Percentiles rank a stretch among this genome's conserved stretches.
Conservation (phyloP, 2,888 invertebrate species). For the Calliscelio sp. region DNA sequence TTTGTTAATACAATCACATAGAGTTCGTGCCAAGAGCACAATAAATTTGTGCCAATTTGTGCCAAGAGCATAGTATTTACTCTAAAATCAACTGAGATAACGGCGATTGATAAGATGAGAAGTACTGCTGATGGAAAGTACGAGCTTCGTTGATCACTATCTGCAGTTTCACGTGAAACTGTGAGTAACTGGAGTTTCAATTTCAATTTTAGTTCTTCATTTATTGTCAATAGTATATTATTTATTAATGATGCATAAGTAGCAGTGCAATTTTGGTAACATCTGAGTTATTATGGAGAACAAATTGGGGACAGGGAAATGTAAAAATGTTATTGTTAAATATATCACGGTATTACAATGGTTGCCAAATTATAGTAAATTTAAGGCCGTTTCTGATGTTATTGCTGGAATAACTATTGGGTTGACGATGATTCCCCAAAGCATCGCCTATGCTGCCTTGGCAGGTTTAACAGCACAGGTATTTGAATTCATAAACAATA, state of each 20-base stretch:
- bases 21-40: slow-evolving; percentile 25
- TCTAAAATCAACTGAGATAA: slow-evolving; percentile 58
- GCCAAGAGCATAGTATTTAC: slow-evolving; percentile 61
- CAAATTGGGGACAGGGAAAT: slow-evolving; percentile 10
- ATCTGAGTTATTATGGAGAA: slow-evolving; percentile 39
- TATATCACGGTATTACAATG: slow-evolving; percentile 88
- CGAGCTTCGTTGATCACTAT: slow-evolving; percentile 13
- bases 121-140: slow-evolving; percentile 32
- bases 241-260: slow-evolving; percentile 16
- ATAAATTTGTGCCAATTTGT: slow-evolving; percentile 45
- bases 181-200: slow-evolving; percentile 18
- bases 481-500: slow-evolving; percentile 55
- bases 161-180: slow-evolving; percentile 27
- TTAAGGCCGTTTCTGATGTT: slow-evolving; percentile 91
- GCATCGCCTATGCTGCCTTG: slow-evolving; percentile 95
- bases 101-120: slow-evolving; percentile 57
- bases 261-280: not conserved
- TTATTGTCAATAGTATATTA: not conserved
- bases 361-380: slow-evolving; percentile 90
- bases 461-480: slow-evolving; percentile 94
- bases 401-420: slow-evolving; percentile 96
- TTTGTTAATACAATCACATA: slow-evolving; percentile 42
- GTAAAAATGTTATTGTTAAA: slow-evolving; percentile 70
- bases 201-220: not conserved
- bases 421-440: slow-evolving; percentile 96